phyloP scores from a whole-genome alignment of 1,140 invertebrate genomes.

The Nixonia krombeini region DNA sequence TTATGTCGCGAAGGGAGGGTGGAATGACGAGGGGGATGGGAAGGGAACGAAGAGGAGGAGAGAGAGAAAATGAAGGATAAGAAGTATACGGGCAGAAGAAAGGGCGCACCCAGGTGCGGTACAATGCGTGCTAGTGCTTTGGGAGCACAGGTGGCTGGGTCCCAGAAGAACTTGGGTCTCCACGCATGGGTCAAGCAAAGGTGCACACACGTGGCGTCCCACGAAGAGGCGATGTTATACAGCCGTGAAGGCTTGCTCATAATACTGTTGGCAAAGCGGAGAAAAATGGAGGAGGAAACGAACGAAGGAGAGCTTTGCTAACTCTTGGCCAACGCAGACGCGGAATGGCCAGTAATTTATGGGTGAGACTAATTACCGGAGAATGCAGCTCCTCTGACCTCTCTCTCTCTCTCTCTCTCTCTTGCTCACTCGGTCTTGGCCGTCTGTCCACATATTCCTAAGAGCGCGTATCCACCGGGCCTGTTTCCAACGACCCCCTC shows the following conservation, averaged over 20 bases:
- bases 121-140: neutral
- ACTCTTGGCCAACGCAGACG: constrained; percentile 54
- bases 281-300: constrained; percentile 7
- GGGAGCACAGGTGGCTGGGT: constrained; percentile 24
- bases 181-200: neutral
- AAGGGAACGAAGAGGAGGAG: constrained; percentile 3
- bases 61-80: constrained; percentile 3
- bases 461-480: constrained; percentile 31
- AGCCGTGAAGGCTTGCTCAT: neutral
- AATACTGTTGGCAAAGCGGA: constrained; percentile 4
- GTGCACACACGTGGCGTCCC: neutral
- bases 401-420: too few relatives aligned
- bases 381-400: constrained; percentile 65
- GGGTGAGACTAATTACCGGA: constrained; percentile 68
- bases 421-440: too few relatives aligned
- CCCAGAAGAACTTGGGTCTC: neutral
- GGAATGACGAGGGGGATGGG: too few relatives aligned
- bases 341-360: constrained; percentile 67
- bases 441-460: constrained; percentile 45
- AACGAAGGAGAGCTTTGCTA: neutral
- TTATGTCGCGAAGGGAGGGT: too few relatives aligned
- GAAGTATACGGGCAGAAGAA: constrained; percentile 2
- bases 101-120: constrained; percentile 5
- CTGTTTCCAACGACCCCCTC: constrained; percentile 41
- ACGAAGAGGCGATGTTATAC: constrained; percentile 12